Evolutionary conservation across 1,140 invertebrate species (phyloP).

Genomic region (Galleria mellonella): DNA sequence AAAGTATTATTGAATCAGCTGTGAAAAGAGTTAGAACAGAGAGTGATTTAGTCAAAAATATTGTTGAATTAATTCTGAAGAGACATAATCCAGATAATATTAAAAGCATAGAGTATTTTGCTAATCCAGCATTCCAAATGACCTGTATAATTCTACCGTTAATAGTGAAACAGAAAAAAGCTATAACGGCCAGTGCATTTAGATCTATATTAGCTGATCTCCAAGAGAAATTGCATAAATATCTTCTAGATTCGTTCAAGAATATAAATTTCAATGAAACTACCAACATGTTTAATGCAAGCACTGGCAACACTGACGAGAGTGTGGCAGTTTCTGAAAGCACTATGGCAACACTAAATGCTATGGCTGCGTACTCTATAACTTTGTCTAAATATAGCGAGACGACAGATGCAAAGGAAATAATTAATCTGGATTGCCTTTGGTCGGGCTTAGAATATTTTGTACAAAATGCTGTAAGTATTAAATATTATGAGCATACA

Average conservation of each 20-base stretch:
- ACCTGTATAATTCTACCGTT: conserved; percentile 51
- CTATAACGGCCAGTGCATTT: conserved; percentile 43
- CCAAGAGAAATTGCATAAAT: conserved; percentile 57
- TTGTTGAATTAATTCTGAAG: conserved; percentile 47
- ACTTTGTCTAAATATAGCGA: conserved; percentile 57
- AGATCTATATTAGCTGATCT: conserved; percentile 57
- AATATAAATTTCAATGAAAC: conserved; percentile 42
- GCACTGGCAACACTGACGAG: conserved; percentile 34
- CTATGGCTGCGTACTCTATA: conserved; percentile 52
- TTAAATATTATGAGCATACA: neutral
- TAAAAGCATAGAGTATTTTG: conserved; percentile 41
- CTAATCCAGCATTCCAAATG: conserved; percentile 50
- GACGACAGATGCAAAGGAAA: conserved; percentile 36
- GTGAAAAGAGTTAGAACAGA: conserved; percentile 59
- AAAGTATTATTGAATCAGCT: conserved; percentile 42
- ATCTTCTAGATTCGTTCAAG: conserved; percentile 49
- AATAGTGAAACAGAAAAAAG: conserved; percentile 54
- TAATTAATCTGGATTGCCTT: conserved; percentile 50
- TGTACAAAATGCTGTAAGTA: conserved; percentile 56
- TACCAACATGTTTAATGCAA: conserved; percentile 11
- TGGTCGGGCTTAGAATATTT: conserved; percentile 54
- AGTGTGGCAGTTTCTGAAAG: conserved; percentile 27
- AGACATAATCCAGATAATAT: conserved; percentile 28
- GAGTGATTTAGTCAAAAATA: conserved; percentile 40
- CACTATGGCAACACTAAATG: conserved; percentile 47